These are phyloP conservation scores for Symphodus melops DNA, from an alignment of 2,113 vertebrate genomes.

Conservation along the genomic window DNA sequence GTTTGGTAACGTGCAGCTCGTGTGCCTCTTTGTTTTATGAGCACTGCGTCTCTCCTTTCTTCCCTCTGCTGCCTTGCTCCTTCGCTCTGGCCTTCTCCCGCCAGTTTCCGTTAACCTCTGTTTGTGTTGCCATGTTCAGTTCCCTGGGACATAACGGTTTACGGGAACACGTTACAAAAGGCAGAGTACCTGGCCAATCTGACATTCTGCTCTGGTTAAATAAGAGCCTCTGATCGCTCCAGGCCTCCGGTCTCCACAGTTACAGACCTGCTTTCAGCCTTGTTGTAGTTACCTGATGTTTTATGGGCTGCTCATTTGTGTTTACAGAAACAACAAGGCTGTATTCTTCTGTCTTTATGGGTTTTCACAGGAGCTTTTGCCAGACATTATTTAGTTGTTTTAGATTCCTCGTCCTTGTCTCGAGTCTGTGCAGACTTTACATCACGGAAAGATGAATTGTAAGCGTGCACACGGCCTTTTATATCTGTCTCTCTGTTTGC, in stretches of 20 bases:
- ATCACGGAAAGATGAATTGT: neutral
- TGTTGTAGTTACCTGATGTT: constrained; percentile 84
- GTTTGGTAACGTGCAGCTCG: constrained; percentile 48
- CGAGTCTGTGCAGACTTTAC: constrained; percentile 4
- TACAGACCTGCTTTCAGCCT: constrained; percentile 68
- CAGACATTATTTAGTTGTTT: constrained; percentile 70
- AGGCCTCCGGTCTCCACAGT: constrained; percentile 72
- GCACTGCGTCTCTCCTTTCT: constrained; percentile 42
- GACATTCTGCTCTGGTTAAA: constrained; percentile 59
- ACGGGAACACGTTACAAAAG: constrained; percentile 60
- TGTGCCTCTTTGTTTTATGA: constrained; percentile 49
- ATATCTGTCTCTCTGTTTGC: neutral
- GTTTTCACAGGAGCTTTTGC: constrained; percentile 62
- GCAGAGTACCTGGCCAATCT: constrained; percentile 57
- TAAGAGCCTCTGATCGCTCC: constrained; percentile 52
- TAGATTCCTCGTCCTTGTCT: constrained; percentile 48
- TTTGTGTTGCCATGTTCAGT: constrained; percentile 40
- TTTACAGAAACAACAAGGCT: constrained; percentile 81
- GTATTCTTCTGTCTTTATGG: constrained; percentile 74
- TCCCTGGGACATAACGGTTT: constrained; percentile 46
- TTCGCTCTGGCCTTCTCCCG: constrained; percentile 23
- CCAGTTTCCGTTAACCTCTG: constrained; percentile 18
- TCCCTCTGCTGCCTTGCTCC: constrained; percentile 13
- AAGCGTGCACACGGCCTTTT: constrained; percentile 2
- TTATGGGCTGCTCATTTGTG: constrained; percentile 75